These are phyloP conservation scores for Cynopterus sphinx DNA, from an alignment of 2,797 vertebrate genomes.

Conservation along the genomic window DNA sequence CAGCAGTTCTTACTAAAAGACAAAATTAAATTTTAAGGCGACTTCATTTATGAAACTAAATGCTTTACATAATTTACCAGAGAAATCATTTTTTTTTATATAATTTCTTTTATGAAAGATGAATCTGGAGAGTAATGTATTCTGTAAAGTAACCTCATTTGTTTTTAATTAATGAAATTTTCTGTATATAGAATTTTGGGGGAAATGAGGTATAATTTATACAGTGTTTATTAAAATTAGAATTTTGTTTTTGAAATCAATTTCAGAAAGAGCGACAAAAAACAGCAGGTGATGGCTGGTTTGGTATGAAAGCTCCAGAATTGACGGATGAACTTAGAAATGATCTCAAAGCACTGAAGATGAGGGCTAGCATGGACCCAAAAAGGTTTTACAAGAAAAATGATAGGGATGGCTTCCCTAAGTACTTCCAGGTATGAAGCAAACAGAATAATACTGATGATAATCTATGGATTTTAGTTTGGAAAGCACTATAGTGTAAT, in stretches of 20 bases:
- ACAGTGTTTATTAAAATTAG: slow-evolving; percentile 26
- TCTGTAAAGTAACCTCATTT: slow-evolving; percentile 35
- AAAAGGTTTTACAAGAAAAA: slow-evolving; percentile 99
- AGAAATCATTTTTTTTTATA: slow-evolving; percentile 42
- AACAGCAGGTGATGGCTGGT: slow-evolving; percentile 94
- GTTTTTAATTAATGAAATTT: slow-evolving; percentile 42
- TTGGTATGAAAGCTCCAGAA: slow-evolving; percentile 98
- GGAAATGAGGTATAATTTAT: not conserved
- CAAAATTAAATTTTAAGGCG: not conserved
- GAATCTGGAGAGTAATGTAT: not conserved
- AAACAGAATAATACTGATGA: not conserved
- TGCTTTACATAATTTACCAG: not conserved
- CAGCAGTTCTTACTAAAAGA: not conserved
- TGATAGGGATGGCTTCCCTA: slow-evolving; percentile 95
- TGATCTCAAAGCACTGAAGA: slow-evolving; percentile 93
- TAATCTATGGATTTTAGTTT: not conserved
- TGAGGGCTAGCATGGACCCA: slow-evolving; percentile 94
- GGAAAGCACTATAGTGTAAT: not conserved
- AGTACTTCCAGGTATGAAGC: slow-evolving; percentile 94
- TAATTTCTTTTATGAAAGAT: slow-evolving; percentile 16
- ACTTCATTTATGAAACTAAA: not conserved
- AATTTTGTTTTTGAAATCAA: slow-evolving; percentile 44
- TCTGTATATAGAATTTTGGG: slow-evolving; percentile 18
- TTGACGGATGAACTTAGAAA: slow-evolving; percentile 93
- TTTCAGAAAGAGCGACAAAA: slow-evolving; percentile 91